phyloP scores from a whole-genome alignment of 2,113 vertebrate genomes.

The Silurus glanis region DNA sequence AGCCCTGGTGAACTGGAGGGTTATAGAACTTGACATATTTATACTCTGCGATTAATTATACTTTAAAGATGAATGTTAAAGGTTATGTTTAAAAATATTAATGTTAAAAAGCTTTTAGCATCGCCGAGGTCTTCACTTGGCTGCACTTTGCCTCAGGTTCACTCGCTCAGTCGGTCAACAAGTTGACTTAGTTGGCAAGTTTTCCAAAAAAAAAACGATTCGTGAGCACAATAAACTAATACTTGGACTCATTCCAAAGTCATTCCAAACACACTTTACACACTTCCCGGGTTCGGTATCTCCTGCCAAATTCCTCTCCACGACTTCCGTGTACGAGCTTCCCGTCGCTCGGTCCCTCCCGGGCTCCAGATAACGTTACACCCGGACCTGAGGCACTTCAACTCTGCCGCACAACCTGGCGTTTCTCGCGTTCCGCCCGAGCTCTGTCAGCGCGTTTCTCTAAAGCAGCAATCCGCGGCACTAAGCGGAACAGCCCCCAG shows the following conservation, averaged over 20 bases:
- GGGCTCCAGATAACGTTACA: constrained; percentile 44
- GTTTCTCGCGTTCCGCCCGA: constrained; percentile 45
- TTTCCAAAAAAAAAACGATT: background rate
- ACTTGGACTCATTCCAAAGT: background rate
- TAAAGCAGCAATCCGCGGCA: background rate
- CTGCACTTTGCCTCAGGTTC: constrained; percentile 16
- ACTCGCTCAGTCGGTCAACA: constrained; percentile 4
- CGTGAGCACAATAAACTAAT: background rate
- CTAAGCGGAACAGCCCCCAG: background rate
- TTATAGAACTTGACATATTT: background rate
- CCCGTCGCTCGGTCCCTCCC: constrained; percentile 53
- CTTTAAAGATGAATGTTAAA: too few relatives aligned
- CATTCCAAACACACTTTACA: background rate
- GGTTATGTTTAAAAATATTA: too few relatives aligned
- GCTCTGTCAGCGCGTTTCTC: constrained; percentile 36
- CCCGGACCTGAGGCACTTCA: constrained; percentile 63
- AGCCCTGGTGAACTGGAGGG: background rate
- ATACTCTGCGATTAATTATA: background rate
- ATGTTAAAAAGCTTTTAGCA: constrained; percentile 9
- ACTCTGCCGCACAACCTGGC: constrained; percentile 59
- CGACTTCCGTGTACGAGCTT: constrained; percentile 69
- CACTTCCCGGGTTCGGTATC: constrained; percentile 32
- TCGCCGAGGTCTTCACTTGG: constrained; percentile 2
- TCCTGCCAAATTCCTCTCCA: constrained; percentile 45
- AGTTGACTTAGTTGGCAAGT: constrained; percentile 23